phyloP scores from a whole-genome alignment of 2,888 invertebrate genomes.

The Hirtodrosophila histrioides region DNA sequence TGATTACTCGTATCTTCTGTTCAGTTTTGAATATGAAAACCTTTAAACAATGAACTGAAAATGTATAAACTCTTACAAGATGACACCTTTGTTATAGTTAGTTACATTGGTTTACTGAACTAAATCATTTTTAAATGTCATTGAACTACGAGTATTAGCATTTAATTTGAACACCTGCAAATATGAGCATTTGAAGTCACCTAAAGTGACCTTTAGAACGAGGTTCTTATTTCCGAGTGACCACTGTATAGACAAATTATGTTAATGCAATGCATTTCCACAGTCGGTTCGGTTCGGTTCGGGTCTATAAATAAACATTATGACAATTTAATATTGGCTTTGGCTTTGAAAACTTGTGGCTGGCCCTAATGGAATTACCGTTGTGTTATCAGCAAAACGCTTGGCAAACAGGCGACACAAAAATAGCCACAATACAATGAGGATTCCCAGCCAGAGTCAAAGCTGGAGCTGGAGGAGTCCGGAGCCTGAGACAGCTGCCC shows the following conservation, averaged over 20 bases:
- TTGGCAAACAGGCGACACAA: conserved; percentile 57
- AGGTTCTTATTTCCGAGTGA: too few species aligned
- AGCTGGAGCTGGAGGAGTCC: conserved; percentile 1
- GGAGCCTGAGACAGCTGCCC: conserved; percentile 13
- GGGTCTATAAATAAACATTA: conserved; percentile 70
- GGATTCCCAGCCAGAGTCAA: conserved; percentile 1
- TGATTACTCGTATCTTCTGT: too few species aligned
- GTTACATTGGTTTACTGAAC: too few species aligned
- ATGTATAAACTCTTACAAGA: too few species aligned
- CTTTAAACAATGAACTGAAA: too few species aligned
- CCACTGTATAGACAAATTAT: conserved; percentile 58
- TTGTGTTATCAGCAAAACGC: conserved; percentile 66
- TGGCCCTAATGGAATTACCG: conserved; percentile 68
- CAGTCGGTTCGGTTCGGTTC: background rate
- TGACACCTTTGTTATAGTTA: too few species aligned
- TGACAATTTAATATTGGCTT: conserved; percentile 76
- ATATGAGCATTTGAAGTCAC: too few species aligned
- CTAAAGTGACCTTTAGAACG: too few species aligned
- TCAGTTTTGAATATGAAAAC: too few species aligned
- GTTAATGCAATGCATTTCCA: conserved; percentile 63
- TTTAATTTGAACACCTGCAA: too few species aligned
- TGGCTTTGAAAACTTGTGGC: conserved; percentile 47
- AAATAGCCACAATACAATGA: conserved; percentile 50
- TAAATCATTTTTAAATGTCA: too few species aligned
- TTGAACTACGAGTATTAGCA: too few species aligned